Conservation (phyloP, 2,113 vertebrate species). For the Puffinus mauretanicus region DNA sequence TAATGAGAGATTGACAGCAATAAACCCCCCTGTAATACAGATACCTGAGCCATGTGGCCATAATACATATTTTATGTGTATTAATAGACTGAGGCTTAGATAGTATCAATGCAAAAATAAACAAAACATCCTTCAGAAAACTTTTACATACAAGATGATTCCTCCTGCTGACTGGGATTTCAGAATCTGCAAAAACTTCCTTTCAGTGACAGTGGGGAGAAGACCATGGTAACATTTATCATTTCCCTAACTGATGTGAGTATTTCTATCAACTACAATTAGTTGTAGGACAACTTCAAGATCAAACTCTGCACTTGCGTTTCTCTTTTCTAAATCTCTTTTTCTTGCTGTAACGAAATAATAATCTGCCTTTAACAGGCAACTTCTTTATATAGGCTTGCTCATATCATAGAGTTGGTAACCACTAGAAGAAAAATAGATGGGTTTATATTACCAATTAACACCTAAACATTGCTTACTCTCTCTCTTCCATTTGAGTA, state of each 20-base stretch:
- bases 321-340: not conserved
- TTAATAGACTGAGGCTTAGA: not conserved
- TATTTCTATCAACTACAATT: not conserved
- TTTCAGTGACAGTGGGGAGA: not conserved
- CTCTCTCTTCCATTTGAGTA: not conserved
- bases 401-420: not conserved
- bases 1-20: not conserved
- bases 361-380: not conserved
- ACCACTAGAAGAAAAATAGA: not conserved
- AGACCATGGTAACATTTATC: not conserved
- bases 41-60: not conserved
- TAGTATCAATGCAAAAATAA: not conserved
- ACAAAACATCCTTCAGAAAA: not conserved
- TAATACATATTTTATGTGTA: not conserved
- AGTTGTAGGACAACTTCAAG: not conserved
- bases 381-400: not conserved
- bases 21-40: not conserved
- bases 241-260: rapidly evolving
- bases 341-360: not conserved
- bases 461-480: not conserved
- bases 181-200: not conserved
- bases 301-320: not conserved
- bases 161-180: not conserved
- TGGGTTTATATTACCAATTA: not conserved
- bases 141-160: not conserved